These are phyloP conservation scores for Drosophila sproati DNA, from an alignment of 1,140 invertebrate genomes.

Conservation along the genomic window DNA sequence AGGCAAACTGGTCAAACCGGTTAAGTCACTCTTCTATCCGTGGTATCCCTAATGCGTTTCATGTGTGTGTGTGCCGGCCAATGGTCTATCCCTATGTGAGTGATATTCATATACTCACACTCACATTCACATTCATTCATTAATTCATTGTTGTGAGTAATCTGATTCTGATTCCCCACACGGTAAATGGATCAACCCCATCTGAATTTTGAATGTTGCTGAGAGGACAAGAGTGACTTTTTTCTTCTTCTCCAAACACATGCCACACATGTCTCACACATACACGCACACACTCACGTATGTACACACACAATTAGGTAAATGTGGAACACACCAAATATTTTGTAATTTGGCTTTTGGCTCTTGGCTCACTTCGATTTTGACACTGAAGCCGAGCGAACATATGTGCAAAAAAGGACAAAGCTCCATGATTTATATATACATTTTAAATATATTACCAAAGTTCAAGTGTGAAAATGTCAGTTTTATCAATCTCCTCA, in stretches of 20 bases:
- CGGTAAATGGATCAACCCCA: too few relatives aligned
- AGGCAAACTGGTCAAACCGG: slow-evolving; percentile 47
- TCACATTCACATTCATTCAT: not conserved
- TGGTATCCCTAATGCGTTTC: not conserved
- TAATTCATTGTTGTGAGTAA: not conserved
- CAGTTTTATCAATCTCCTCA: too few relatives aligned
- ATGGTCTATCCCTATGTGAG: not conserved
- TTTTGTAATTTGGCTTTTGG: not conserved
- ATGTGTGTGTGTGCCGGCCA: slow-evolving; percentile 5
- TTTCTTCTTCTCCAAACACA: too few relatives aligned
- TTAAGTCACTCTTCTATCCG: not conserved
- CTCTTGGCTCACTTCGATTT: slow-evolving; percentile 5
- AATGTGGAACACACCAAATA: not conserved
- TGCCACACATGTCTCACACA: too few relatives aligned
- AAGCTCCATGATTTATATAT: not conserved
- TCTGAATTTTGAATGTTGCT: not conserved
- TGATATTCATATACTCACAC: not conserved
- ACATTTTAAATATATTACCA: not conserved
- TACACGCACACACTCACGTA: not conserved
- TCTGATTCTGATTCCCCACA: too few relatives aligned
- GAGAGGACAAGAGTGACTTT: too few relatives aligned
- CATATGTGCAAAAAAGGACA: not conserved
- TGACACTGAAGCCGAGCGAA: slow-evolving; percentile 2
- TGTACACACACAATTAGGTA: not conserved
- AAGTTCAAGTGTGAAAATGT: too few relatives aligned